Evolutionary conservation across 2,888 invertebrate species (phyloP), one percentile per base, ranked within the genome.

Genomic region (Chironomus riparius): DNA sequence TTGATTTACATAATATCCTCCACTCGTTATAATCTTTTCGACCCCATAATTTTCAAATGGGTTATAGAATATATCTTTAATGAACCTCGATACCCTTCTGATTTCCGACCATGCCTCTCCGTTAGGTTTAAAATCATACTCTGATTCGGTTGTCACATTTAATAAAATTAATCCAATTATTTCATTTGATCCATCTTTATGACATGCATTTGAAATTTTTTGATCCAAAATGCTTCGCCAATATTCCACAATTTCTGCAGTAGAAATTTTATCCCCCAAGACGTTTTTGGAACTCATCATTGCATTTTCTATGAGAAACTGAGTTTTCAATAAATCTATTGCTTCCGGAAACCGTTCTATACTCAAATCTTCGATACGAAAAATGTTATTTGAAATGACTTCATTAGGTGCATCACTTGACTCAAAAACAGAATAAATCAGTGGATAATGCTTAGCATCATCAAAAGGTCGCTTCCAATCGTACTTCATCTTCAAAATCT

Each of bases 21-120:
- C 68, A 15, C 47, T 68, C n/a, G 38, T 62, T 28, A 74, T 6
- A 22, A 72, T 47, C 21, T 72, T 65, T 18, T 74, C 68, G 15
- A 74, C 74, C 1, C 38, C 4, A 38, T 68, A 74, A 15, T 48
- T 13, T 10, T 21, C 21, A 24, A 74, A 74, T 2, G 74, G 74
- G 22, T 74, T 47, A n/a, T 68, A 68, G 13, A 47, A 74, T 22
- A 62, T 65, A 10, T 47, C 28, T 22, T 65, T 74, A 4, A 74
- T 13, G 13, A 74, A 74, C 22, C 48, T 72, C 18, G 13, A 47
- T 2, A 68, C 21, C 12, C 21, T 74, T 24, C 22, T 48, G 5
- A 74, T 38, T 47, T 74, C 74, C 2, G 18, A 6, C 65, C 68
- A 74, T n/a, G 4, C 24, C 21, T 74, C 62, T 22, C 74, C 74